These are phyloP conservation scores for Glaucomys volans DNA, from an alignment of 2,113 vertebrate genomes.

Conservation along the genomic window DNA sequence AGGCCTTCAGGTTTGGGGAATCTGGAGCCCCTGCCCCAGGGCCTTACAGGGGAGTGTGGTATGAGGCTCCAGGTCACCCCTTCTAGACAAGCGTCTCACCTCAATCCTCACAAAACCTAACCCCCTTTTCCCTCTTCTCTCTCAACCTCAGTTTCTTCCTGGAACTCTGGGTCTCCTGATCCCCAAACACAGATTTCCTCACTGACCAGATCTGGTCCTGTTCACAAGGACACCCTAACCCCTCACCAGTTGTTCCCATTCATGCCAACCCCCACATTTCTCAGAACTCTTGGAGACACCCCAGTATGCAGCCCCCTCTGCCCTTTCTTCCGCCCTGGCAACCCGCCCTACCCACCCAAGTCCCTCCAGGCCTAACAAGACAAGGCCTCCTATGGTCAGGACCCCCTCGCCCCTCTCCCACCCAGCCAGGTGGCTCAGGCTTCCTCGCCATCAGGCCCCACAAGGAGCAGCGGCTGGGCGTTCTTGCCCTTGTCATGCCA, in stretches of 20 bases:
- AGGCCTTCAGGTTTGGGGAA: not conserved
- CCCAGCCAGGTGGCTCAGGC: not conserved
- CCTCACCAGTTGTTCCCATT: not conserved
- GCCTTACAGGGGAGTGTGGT: too few species aligned
- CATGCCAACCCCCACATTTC: not conserved
- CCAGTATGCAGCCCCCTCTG: not conserved
- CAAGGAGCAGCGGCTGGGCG: constrained; percentile 80
- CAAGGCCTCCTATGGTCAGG: too few species aligned
- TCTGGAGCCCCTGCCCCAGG: too few species aligned
- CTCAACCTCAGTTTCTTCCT: not conserved
- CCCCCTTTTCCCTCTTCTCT: not conserved
- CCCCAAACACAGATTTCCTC: not conserved
- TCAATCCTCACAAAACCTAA: not conserved
- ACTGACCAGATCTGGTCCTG: not conserved
- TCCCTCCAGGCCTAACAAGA: not conserved
- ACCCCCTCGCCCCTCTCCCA: not conserved
- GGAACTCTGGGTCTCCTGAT: not conserved
- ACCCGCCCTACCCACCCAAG: not conserved
- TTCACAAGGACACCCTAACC: not conserved
- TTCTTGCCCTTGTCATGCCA: constrained; percentile 88
- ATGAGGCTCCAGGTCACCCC: not conserved
- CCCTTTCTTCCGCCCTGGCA: not conserved
- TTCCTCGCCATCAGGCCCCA: not conserved
- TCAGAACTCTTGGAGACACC: not conserved
- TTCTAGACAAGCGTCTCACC: not conserved